A percentile compares a stretch with the other conserved stretches of the same genome.
These are phyloP conservation scores for Heliconius erato DNA, from an alignment of 2,888 invertebrate genomes.

Conservation along the genomic window DNA sequence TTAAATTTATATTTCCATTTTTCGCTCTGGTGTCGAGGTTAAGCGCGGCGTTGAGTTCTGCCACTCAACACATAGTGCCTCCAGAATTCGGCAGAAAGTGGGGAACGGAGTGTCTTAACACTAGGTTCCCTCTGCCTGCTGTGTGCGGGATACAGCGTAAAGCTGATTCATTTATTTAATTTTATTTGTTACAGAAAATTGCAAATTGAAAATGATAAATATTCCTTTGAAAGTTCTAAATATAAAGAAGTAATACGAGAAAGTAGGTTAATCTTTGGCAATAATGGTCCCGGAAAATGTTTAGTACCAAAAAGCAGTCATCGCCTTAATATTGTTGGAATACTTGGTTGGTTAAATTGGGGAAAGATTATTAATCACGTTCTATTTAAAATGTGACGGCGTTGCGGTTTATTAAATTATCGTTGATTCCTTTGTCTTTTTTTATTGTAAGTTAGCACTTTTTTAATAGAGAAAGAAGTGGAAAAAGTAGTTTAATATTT, in stretches of 20 bases:
- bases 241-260: conserved; percentile 20
- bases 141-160: too few species aligned
- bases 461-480: not conserved
- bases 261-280: conserved; percentile 18
- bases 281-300: conserved; percentile 4
- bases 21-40: too few species aligned
- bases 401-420: not conserved
- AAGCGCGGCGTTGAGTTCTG: too few species aligned
- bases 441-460: not conserved
- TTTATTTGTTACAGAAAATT: conserved; percentile 16
- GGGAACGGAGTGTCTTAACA: too few species aligned
- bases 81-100: too few species aligned
- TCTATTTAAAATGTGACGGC: not conserved
- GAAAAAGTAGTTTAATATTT: not conserved
- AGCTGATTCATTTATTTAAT: not conserved
- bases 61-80: too few species aligned
- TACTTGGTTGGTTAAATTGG: not conserved
- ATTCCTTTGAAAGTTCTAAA: conserved; percentile 26
- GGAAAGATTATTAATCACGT: not conserved
- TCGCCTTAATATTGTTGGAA: conserved; percentile 14
- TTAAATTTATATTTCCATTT: too few species aligned
- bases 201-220: conserved; percentile 18
- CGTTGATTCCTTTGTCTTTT: not conserved
- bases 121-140: too few species aligned
- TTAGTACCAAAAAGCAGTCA: conserved; percentile 2